phyloP scores from a whole-genome alignment of 1,140 invertebrate species.

The Brachionus koreanus region DNA sequence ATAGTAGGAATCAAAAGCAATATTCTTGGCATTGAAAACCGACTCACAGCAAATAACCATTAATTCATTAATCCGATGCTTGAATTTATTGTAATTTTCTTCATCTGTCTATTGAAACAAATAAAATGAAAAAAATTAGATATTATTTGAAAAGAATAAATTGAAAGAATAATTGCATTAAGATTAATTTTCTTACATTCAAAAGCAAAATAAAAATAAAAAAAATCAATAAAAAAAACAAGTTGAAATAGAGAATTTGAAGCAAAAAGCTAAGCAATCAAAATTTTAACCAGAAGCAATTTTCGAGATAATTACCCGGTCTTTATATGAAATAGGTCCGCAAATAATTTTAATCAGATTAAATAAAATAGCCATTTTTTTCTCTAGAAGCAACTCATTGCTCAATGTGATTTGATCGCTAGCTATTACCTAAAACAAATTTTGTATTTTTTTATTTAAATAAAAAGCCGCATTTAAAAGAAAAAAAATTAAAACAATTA shows the following conservation, averaged over 20 bases:
- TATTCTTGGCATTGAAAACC: not conserved
- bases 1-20: not conserved
- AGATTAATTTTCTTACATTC: slow-evolving; percentile 14
- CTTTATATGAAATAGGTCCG: slow-evolving; percentile 1
- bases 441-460: not conserved
- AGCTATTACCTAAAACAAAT: slow-evolving; percentile 10
- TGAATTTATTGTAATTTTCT: slow-evolving; percentile 5
- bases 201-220: slow-evolving; percentile 22
- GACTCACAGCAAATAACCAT: not conserved
- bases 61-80: not conserved
- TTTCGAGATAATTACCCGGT: not conserved
- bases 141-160: slow-evolving; percentile 2
- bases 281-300: not conserved
- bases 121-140: not conserved
- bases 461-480: not conserved
- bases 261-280: not conserved
- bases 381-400: not conserved
- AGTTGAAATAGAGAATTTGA: not conserved
- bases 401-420: slow-evolving; percentile 25
- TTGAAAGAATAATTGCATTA: slow-evolving; percentile 32
- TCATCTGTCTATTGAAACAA: slow-evolving; percentile 18
- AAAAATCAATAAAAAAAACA: slow-evolving; percentile 39
- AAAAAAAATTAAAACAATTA: not conserved
- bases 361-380: not conserved
- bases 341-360: not conserved